Evolutionary conservation across 2,113 vertebrate species (phyloP).

Genomic region (Symphodus melops): DNA sequence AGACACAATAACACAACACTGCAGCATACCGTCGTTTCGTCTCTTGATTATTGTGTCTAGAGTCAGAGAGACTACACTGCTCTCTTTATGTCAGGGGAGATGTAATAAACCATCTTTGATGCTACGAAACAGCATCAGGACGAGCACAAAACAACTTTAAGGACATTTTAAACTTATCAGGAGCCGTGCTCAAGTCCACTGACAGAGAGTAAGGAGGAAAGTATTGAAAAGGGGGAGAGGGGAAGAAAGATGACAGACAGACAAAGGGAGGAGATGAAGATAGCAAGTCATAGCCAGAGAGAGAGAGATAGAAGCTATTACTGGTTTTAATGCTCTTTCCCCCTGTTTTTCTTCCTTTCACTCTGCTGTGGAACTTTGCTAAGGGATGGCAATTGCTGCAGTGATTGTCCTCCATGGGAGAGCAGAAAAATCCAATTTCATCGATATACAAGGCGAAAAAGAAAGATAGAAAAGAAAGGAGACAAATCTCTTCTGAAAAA

Average conservation of each 20-base stretch:
- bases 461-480: conserved; percentile 35
- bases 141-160: neutral
- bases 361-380: conserved; percentile 64
- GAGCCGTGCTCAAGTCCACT: neutral
- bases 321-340: conserved; percentile 63
- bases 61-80: conserved; percentile 19
- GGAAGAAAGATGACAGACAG: conserved; percentile 29
- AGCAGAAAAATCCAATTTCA: conserved; percentile 77
- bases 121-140: neutral
- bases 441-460: conserved; percentile 67
- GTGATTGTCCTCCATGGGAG: conserved; percentile 66
- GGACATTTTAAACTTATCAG: neutral
- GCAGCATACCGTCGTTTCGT: conserved; percentile 42
- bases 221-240: conserved; percentile 18
- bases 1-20: conserved; percentile 46
- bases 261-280: conserved; percentile 46
- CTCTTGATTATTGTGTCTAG: conserved; percentile 46
- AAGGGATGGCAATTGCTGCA: conserved; percentile 68
- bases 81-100: conserved; percentile 1
- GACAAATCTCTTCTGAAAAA: conserved; percentile 48
- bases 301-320: conserved; percentile 65
- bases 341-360: conserved; percentile 66
- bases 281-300: conserved; percentile 35
- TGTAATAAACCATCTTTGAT: neutral
- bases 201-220: neutral